These are phyloP conservation scores for Holcopasites calliopsidis DNA, from an alignment of 1,140 invertebrate species.

Conservation along the genomic window DNA sequence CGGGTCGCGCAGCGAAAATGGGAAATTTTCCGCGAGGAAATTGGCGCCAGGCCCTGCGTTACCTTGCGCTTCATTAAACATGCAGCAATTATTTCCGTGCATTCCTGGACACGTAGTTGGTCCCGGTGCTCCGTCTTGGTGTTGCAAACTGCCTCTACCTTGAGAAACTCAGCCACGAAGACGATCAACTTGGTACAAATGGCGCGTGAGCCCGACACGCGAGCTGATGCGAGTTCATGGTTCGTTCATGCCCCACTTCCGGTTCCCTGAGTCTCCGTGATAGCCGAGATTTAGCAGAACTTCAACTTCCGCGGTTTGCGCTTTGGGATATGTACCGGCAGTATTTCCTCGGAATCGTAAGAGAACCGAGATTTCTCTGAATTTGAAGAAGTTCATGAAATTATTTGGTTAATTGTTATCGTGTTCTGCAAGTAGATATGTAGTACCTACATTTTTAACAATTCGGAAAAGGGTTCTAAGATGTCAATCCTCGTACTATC, in stretches of 20 bases:
- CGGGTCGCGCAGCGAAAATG: conserved; percentile 39
- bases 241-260: neutral
- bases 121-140: conserved; percentile 8
- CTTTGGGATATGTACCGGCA: too few species aligned
- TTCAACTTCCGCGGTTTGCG: neutral
- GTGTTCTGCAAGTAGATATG: too few species aligned
- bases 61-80: conserved; percentile 62
- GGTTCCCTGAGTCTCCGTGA: too few species aligned
- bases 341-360: too few species aligned
- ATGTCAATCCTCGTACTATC: too few species aligned
- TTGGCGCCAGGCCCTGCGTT: conserved; percentile 53
- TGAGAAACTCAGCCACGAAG: conserved; percentile 10
- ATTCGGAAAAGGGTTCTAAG: too few species aligned
- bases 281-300: neutral
- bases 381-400: too few species aligned
- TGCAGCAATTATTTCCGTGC: conserved; percentile 62
- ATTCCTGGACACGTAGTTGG: conserved; percentile 38
- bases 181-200: neutral
- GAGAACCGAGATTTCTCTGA: too few species aligned
- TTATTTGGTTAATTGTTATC: too few species aligned
- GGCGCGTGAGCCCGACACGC: neutral
- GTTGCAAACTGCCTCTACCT: neutral
- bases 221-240: neutral
- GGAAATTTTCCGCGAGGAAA: conserved; percentile 59
- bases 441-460: too few species aligned